Percentiles rank a stretch among this genome's conserved stretches.
phyloP scores from a whole-genome alignment of 2,797 vertebrate genomes.

The Pipistrellus nathusii region DNA sequence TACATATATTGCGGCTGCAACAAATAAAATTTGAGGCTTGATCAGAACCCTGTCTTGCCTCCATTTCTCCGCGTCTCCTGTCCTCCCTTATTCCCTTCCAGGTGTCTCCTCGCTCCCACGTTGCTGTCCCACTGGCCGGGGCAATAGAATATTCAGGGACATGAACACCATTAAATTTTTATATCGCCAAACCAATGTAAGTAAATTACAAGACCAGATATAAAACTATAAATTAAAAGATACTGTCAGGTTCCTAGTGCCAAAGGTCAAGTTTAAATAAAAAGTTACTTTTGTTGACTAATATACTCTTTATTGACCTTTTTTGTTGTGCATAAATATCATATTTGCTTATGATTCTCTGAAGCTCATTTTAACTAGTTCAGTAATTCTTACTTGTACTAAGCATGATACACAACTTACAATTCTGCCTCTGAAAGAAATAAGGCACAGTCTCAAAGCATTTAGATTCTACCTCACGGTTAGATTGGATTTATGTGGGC shows the following conservation, averaged over 20 bases:
- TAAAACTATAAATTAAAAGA: slow-evolving; percentile 30
- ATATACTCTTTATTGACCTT: background rate
- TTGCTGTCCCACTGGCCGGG: too few species aligned
- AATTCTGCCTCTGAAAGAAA: slow-evolving; percentile 24
- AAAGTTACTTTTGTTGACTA: background rate
- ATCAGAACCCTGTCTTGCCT: too few species aligned
- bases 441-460: background rate
- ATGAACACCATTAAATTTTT: background rate
- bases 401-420: background rate
- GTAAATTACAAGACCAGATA: background rate
- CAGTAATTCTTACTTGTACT: background rate
- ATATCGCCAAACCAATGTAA: background rate
- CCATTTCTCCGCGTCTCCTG: too few species aligned
- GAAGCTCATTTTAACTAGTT: background rate
- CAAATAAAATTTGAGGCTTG: too few species aligned
- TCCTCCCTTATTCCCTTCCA: too few species aligned
- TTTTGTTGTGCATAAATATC: background rate
- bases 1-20: too few species aligned
- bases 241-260: background rate
- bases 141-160: background rate
- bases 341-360: background rate
- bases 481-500: background rate
- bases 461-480: background rate
- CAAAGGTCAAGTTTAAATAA: slow-evolving; percentile 48
- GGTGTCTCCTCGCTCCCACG: too few species aligned